Evolutionary conservation across 1,140 invertebrate genomes (phyloP), one percentile per base, ranked within the genome.

Genomic region (Physella acuta): DNA sequence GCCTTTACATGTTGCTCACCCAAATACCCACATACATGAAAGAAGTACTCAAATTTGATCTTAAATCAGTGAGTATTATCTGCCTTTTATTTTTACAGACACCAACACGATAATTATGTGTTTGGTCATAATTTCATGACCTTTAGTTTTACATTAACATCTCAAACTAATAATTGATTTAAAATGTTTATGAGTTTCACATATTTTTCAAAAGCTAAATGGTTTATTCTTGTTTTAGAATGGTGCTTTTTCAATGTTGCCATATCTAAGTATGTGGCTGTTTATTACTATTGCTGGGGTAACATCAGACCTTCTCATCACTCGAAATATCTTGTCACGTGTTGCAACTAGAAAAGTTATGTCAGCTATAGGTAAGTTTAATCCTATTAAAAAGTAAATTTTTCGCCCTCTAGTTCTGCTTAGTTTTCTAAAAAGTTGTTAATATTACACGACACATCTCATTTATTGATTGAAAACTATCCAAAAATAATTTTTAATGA

Each of bases 1-100:
- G 93, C 0, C 94, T 93, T 85, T 96, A 96, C 85, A 95, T 92
- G 8, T 89, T 97, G 20, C 89, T 96, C 60, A 93, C 94, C 82
- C 92, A 94, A 78, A 86, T 97, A 69, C 95, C 95, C 17, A 94
- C 92, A 0, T 98, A 94, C 84, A 92, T 97, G 89, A 92, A 94
- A 77, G 89, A 91, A 75, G 92, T 97, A 64, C 86, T 97, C 20
- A 86, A 91, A 74, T 94, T 91, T 77, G 88, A 94, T 77, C 92
- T 96, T 37, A 68, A 94, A 84, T 86, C 90, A 84, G 92, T 93
- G 80, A 62, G 71, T 68, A 20, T 20, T n/a, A 11, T 49, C 44
- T 49, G n/a, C 44, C 44, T n/a, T 49, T n/a, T 49, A 49, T n/a
- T 49, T 49, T 49, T n/a, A 49, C 11, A 14, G 11, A 49, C 11